Conservation (phyloP, 2,888 invertebrate genomes). For the Pollenia amentaria region DNA sequence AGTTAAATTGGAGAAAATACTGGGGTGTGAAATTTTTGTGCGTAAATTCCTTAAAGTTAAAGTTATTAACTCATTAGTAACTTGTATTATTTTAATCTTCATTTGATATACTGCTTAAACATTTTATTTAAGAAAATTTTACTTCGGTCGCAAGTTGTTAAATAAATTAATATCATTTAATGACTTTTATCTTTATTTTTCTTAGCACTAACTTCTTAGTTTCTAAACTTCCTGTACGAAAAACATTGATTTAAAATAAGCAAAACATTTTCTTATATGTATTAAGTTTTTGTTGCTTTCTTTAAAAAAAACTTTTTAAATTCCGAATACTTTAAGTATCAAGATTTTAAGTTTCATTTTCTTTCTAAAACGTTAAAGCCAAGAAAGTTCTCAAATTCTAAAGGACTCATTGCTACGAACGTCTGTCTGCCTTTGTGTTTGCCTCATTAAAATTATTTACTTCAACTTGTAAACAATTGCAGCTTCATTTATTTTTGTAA, state of each 20-base stretch:
- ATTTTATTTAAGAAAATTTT: too few species aligned
- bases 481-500: slow-evolving; percentile 34
- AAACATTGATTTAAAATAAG: not conserved
- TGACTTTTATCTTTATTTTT: too few species aligned
- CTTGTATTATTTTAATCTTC: too few species aligned
- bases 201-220: too few species aligned
- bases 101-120: too few species aligned
- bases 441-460: slow-evolving; percentile 39
- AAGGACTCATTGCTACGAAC: not conserved
- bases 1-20: too few species aligned
- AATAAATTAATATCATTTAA: too few species aligned
- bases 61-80: too few species aligned
- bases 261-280: not conserved
- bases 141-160: too few species aligned
- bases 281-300: not conserved
- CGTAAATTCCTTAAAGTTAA: too few species aligned
- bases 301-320: not conserved
- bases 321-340: not conserved
- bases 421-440: slow-evolving; percentile 1
- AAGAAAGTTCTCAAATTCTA: not conserved
- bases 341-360: not conserved
- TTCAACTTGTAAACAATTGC: slow-evolving; percentile 3
- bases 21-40: too few species aligned
- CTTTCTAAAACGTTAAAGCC: not conserved
- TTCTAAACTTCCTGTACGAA: too few species aligned